Evolutionary conservation across 2,113 vertebrate species (phyloP).

Genomic region (Phaethon lepturus): DNA sequence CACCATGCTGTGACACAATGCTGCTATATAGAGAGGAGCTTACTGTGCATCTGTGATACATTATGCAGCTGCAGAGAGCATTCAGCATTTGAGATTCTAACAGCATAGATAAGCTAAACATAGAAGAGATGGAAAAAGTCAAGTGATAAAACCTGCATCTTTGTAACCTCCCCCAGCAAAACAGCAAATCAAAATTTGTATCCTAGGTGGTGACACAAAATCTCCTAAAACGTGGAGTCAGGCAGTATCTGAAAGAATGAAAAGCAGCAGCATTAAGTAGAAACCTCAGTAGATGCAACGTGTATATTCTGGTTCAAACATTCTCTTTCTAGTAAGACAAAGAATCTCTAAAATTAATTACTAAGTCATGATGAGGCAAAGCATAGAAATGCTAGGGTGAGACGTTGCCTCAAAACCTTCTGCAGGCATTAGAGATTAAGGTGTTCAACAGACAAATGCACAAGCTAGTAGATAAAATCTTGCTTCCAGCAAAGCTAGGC

Average conservation of each 20-base stretch:
- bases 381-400: no score
- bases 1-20: not conserved
- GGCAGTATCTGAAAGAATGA: not conserved
- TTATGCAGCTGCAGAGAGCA: conserved; percentile 26
- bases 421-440: not conserved
- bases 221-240: not conserved
- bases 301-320: not conserved
- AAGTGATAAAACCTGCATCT: conserved; percentile 14
- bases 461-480: not conserved
- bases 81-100: not conserved
- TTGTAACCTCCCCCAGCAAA: not conserved
- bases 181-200: not conserved
- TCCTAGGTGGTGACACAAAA: not conserved
- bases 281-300: not conserved
- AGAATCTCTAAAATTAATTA: not conserved
- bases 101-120: not conserved
- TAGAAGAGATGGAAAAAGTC: not conserved
- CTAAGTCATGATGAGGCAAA: not conserved
- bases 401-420: not conserved
- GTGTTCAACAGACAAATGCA: not conserved
- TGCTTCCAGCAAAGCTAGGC: not conserved
- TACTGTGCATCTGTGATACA: conserved; percentile 17
- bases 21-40: conserved; percentile 29
- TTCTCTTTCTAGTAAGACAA: not conserved
- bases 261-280: not conserved